Base-by-base conservation (phyloP, 2,888 invertebrate species). In the Xylophagus ater region DNA sequence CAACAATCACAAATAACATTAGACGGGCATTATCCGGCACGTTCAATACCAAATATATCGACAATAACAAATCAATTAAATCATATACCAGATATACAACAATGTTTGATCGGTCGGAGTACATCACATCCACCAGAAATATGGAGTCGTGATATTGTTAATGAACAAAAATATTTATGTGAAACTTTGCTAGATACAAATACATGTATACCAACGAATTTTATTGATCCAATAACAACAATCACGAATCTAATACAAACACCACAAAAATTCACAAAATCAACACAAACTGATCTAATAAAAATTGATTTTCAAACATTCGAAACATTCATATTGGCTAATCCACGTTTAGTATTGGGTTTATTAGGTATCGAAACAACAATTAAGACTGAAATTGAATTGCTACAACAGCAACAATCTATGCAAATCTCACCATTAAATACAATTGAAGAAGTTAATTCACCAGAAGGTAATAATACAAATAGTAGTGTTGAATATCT, bases 121-220 rank as follows among this genome's bases (percentile, higher is more conserved):
- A 81, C 81, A 40, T 87, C 86, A 3, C 86, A 87, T 65, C 86
- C 86, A 0, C 84, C 86, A 1, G 86, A 86, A 53, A 84, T 85
- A 47, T 81, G 86, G 61, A 79, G 78, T 51, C 81, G 84, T 73
- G 81, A 81, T 52, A 49, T 59, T 44, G 32, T 23, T 23, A 25
- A 37, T 15, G 24, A 40, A n/a, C 18, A 29, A 4, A 4, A 6
- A 19, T 2, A 3, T 13, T n/a, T 4, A 15, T 10, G 17, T 18
- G 6, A 8, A 17, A 18, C 8, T 4, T 4, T 7, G 13, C 3
- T n/a, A 12, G 13, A n/a, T n/a, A 19, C 4, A 20, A 20, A n/a
- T 13, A 15, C 23, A 24, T 4, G 8, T 7, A 21, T 25, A 17
- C 19, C 30, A 10, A 19, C 12, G 7, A 30, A 25, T 17, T 37